A percentile compares a stretch with the other conserved stretches of the same genome.
phyloP scores from a whole-genome alignment of 2,113 vertebrate genomes.

The human region DNA sequence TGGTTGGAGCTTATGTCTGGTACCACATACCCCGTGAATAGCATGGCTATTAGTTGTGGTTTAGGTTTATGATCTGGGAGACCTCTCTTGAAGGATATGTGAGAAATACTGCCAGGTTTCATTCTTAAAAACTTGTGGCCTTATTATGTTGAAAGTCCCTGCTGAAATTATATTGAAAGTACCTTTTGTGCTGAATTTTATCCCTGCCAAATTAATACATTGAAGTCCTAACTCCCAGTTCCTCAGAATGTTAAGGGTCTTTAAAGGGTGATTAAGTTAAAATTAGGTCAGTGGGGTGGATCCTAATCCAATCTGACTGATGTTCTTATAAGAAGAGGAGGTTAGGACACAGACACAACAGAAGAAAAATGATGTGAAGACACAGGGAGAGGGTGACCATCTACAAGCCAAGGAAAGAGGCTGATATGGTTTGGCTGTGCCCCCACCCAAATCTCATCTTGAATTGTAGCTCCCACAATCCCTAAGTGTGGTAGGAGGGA shows the following conservation, averaged over 20 bases:
- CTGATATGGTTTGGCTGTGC: too few relatives aligned
- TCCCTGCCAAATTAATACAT: not conserved
- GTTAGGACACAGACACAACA: not conserved
- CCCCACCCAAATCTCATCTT: too few relatives aligned
- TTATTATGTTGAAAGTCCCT: not conserved
- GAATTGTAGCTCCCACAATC: too few relatives aligned
- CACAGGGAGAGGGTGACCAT: not conserved
- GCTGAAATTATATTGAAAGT: not conserved
- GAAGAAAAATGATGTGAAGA: not conserved
- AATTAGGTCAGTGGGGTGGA: not conserved
- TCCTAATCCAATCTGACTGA: not conserved
- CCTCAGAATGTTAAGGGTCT: not conserved
- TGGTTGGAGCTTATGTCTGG: not conserved
- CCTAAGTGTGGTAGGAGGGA: too few relatives aligned
- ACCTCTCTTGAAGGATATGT: not conserved
- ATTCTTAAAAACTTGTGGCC: not conserved
- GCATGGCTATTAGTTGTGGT: not conserved
- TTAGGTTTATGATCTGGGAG: not conserved
- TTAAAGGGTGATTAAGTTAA: not conserved
- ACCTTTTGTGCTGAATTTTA: not conserved
- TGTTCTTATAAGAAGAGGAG: not conserved
- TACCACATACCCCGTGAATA: not conserved
- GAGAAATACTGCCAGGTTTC: not conserved
- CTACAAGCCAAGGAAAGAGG: not conserved
- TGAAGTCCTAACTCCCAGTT: not conserved